A percentile compares a stretch with the other conserved stretches of the same genome.
Conservation (phyloP, 2,888 invertebrate species). For the Ecliptopera silaceata region DNA sequence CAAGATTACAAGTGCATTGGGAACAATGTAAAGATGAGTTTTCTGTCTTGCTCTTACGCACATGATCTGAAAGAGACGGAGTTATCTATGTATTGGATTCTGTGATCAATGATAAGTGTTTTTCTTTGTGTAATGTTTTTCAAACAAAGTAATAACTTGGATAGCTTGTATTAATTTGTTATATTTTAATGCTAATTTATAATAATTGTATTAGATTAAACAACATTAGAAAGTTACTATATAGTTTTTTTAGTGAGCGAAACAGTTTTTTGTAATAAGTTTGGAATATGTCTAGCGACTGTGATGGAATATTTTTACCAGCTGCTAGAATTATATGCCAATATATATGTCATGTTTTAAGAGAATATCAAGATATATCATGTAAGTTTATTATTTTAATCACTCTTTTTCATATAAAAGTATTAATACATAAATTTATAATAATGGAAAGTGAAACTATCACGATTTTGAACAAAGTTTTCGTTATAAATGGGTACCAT, state of each 20-base stretch:
- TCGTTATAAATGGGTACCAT: too few species aligned
- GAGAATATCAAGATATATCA: constrained; percentile 51
- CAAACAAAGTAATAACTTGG: too few species aligned
- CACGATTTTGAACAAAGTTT: too few species aligned
- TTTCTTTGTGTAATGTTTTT: neutral
- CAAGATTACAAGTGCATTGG: neutral
- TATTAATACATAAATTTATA: too few species aligned
- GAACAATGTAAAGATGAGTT: neutral
- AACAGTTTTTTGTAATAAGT: neutral
- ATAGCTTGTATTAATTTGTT: too few species aligned
- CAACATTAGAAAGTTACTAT: too few species aligned
- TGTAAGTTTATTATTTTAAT: constrained; percentile 49
- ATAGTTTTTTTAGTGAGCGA: neutral
- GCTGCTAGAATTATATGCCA: constrained; percentile 52
- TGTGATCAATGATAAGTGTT: constrained; percentile 2
- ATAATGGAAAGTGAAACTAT: too few species aligned
- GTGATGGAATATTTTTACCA: constrained; percentile 58
- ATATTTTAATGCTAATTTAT: too few species aligned
- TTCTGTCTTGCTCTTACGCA: constrained; percentile 4
- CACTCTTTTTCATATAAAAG: too few species aligned
- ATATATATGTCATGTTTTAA: constrained; percentile 56
- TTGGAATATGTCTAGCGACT: constrained; percentile 60
- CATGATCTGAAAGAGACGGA: constrained; percentile 9
- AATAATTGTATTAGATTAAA: too few species aligned
- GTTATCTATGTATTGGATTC: neutral